A percentile compares a stretch with the other conserved stretches of the same genome.
Conservation (phyloP, 2,888 invertebrate species). For the Tipula vernalis region DNA sequence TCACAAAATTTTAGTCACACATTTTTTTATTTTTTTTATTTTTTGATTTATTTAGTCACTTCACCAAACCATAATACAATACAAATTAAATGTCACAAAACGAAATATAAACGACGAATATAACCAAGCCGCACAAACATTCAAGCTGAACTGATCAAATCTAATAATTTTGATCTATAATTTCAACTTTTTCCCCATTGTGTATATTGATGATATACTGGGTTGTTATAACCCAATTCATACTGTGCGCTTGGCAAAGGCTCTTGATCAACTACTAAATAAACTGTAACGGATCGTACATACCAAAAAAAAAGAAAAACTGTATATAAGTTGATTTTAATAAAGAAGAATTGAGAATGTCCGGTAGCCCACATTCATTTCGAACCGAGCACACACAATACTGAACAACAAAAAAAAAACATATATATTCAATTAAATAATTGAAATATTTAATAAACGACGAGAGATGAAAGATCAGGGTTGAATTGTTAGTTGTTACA, state of each 20-base stretch:
- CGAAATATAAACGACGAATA: neutral
- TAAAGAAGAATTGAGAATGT: conserved; percentile 6
- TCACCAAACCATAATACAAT: neutral
- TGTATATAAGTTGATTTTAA: neutral
- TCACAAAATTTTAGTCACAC: neutral
- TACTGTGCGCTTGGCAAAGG: neutral
- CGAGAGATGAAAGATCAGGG: neutral
- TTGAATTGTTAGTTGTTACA: neutral
- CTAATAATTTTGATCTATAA: neutral
- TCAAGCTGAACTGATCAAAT: neutral
- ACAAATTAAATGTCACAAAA: neutral
- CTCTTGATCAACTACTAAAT: neutral
- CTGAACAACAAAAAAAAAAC: neutral
- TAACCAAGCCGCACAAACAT: neutral
- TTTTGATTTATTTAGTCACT: neutral
- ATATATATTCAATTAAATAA: conserved; percentile 6
- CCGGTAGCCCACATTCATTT: conserved; percentile 10
- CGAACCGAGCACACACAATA: neutral
- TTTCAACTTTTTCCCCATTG: neutral
- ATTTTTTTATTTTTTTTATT: neutral
- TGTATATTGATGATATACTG: neutral
- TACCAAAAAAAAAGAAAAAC: neutral
- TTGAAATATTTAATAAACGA: conserved; percentile 9
- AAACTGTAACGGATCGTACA: neutral
- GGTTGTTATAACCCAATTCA: neutral